Base-by-base conservation (phyloP, 2,888 invertebrate species). In the Aricia artaxerxes region DNA sequence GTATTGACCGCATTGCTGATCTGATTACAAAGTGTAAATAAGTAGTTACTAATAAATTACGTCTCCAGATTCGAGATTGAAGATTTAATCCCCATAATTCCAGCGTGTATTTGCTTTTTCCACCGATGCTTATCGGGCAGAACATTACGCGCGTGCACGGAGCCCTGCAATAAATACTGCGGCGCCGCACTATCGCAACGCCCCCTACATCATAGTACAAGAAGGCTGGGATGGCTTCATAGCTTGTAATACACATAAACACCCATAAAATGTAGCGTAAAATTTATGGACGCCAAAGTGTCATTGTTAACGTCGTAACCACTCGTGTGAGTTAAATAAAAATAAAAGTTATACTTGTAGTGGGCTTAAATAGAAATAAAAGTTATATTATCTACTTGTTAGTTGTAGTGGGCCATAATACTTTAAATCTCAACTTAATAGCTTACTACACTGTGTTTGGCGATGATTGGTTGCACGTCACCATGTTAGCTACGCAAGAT, bases 91-190 rank as follows among this genome's bases (percentile, higher is more conserved):
- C 79, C 78, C 38, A 81, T 82, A 82, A 81, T 82, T 81, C 78
- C 80, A 81, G 82, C 78, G 82, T 83, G 81, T 78, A 84, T 84
- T 84, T 84, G 85, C 84, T 87, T 86, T 86, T 86, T 84, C 83
- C 83, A 82, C 80, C 86, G 88, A 85, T 83, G 83, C 86, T 88
- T 88, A 89, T 89, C 89, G 83, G 81, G 81, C 83, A 85, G 83
- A 87, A 85, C 86, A 87, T 87, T 86, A 85, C 84, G 85, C 86
- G 86, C 86, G 86, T 86, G 86, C 86, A 86, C 86, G 83, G 79
- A 81, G 82, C 83, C 84, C 82, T 82, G 85, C 86, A 85, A 87
- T 87, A 88, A 88, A 89, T 88, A 87, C 85, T 60, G 57, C 80
- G 86, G 86, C 86, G 87, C 86, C 87, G 81, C 84, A 83, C 85